These are phyloP conservation scores for Turnix velox DNA, from an alignment of 2,113 vertebrate species.

Conservation along the genomic window DNA sequence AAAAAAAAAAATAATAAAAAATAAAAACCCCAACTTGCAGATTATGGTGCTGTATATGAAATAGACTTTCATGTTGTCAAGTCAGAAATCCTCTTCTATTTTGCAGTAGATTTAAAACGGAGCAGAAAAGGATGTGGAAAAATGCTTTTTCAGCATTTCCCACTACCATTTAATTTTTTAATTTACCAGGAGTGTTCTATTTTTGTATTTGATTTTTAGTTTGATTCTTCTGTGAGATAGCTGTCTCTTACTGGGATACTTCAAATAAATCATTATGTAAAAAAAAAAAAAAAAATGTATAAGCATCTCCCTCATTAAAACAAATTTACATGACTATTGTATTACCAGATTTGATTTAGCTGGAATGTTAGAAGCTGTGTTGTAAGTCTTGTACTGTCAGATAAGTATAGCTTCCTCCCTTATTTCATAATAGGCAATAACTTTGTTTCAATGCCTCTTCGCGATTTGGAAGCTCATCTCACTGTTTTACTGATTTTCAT, in stretches of 20 bases:
- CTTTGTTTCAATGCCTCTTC: background rate
- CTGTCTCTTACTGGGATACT: background rate
- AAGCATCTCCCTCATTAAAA: background rate
- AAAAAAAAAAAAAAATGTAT: background rate
- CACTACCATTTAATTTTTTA: background rate
- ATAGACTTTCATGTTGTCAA: background rate
- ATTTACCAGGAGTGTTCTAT: background rate
- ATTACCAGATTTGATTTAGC: background rate
- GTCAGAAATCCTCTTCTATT: background rate
- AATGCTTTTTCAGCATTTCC: background rate
- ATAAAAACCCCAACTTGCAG: background rate
- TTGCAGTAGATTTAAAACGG: background rate
- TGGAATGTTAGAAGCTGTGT: background rate
- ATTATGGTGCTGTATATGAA: background rate
- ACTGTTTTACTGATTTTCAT: background rate
- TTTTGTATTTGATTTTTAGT: background rate
- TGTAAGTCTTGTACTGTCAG: background rate
- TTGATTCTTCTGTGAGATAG: background rate
- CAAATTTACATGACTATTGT: background rate
- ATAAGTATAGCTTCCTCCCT: background rate
- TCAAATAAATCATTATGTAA: slow-evolving; percentile 46
- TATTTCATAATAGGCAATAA: background rate
- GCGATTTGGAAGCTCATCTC: background rate
- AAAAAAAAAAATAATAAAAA: background rate
- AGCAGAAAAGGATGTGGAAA: background rate